These are phyloP conservation scores for Atopsyche davidsoni DNA, from an alignment of 1,140 invertebrate species.

Conservation along the genomic window DNA sequence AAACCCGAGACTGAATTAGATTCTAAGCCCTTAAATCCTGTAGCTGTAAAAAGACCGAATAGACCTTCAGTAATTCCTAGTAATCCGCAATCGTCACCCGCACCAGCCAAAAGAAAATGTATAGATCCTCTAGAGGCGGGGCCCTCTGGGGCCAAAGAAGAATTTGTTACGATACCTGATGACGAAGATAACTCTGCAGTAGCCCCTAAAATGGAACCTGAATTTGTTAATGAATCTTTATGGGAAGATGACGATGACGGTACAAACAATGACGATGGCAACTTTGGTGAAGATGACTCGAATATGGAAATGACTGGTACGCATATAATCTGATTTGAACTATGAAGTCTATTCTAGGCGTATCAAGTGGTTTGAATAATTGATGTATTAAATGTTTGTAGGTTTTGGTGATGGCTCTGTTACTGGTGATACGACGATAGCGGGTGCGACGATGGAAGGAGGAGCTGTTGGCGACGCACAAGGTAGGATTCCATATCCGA, in stretches of 20 bases:
- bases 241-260: conserved; percentile 50
- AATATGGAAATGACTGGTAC: conserved; percentile 51
- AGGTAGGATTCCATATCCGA: conserved; percentile 45
- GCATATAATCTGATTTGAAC: neutral
- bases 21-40: conserved; percentile 49
- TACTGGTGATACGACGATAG: conserved; percentile 46
- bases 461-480: conserved; percentile 50
- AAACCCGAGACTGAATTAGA: conserved; percentile 53
- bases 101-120: conserved; percentile 49
- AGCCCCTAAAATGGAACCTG: conserved; percentile 50
- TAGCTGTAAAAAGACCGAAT: conserved; percentile 52
- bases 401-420: conserved; percentile 49
- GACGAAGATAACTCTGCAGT: conserved; percentile 48
- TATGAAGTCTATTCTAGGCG: neutral
- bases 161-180: conserved; percentile 50
- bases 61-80: conserved; percentile 50
- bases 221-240: conserved; percentile 48
- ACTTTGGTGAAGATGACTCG: conserved; percentile 49
- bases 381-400: conserved; percentile 24
- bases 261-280: conserved; percentile 48
- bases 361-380: no score
- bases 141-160: conserved; percentile 47
- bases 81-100: conserved; percentile 49
- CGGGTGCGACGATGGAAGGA: conserved; percentile 43
- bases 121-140: conserved; percentile 49